These are phyloP conservation scores for Troides helena DNA, from an alignment of 2,888 invertebrate genomes.

Conservation along the genomic window DNA sequence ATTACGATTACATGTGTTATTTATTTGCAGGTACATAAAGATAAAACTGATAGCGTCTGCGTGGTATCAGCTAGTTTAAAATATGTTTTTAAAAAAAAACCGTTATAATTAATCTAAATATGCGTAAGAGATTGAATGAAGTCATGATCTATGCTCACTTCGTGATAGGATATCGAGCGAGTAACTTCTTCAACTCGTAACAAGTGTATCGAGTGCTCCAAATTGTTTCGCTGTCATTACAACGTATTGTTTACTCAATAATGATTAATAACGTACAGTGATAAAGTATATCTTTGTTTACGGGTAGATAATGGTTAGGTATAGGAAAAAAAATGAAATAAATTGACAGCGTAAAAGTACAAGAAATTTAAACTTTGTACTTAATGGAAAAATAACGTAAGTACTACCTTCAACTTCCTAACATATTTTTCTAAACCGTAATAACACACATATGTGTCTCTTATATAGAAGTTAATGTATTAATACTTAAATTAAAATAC, in stretches of 20 bases:
- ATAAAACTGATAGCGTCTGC: not conserved
- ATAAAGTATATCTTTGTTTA: not conserved
- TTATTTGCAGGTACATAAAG: no score
- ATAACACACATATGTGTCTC: not conserved
- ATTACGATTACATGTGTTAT: no score
- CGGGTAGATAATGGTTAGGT: not conserved
- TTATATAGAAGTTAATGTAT: no score
- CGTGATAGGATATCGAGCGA: slow-evolving; percentile 36
- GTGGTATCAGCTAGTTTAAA: not conserved
- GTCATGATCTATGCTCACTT: slow-evolving; percentile 27
- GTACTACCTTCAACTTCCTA: not conserved
- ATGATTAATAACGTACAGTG: not conserved
- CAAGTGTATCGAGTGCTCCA: not conserved
- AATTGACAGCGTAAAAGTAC: not conserved
- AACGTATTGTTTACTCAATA: not conserved
- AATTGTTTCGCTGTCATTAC: not conserved
- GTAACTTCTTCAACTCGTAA: slow-evolving; percentile 31
- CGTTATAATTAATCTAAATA: slow-evolving; percentile 1
- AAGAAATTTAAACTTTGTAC: not conserved
- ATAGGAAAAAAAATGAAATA: not conserved
- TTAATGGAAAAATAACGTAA: not conserved
- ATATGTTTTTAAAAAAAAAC: not conserved
- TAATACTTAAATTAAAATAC: no score
- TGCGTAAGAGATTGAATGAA: slow-evolving; percentile 5
- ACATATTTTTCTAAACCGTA: not conserved